Evolutionary conservation across 2,113 vertebrate genomes (phyloP), one percentile per base, ranked within the genome.

Genomic region (Corvus cornix): DNA sequence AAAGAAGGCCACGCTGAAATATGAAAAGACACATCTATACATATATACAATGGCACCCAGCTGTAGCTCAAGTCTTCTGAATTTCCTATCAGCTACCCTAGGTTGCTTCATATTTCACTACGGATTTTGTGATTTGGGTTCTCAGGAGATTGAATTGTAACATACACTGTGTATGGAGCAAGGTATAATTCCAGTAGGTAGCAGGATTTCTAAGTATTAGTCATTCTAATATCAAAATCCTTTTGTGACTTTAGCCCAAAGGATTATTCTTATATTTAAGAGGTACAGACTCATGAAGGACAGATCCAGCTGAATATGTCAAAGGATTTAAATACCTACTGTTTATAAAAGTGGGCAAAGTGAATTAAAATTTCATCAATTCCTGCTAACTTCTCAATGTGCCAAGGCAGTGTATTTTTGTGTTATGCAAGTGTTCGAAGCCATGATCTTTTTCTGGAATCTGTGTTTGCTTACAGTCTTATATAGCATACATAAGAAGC

Each of bases 401-500:
- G 69, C 35, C 52, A 89, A 95, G 37, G 68, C 43, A 33, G 72
- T 74, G 59, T 91, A 95, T 94, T 96, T 96, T 93, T 67, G 39
- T 80, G 27, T 90, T 86, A 93, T 80, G 68, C 43, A 93, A 95
- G 90, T 55, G 19, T 48, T 48, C 59, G 87, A 87, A 95, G 51
- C 35, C 79, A 88, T 90, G 78, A 94, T 85, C 78, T 94, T 94
- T 95, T 94, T 79, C 55, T 84, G 75, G 78, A 93, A 77, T 74
- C 37, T 85, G 7, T 96, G 52, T 87, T 96, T 94, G 28, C 73
- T 94, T 95, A 59, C 33, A 66, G 35, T 56, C 75, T 90, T 88
- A 74, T 74, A 80, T 64, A 90, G 72, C n/a, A n/a, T 28, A 41
- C 30, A 75, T 70, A 90, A 84, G 68, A 87, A 93, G 72, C 33